These are phyloP conservation scores for Drosophila nannoptera DNA, from an alignment of 1,140 invertebrate genomes.

Conservation along the genomic window DNA sequence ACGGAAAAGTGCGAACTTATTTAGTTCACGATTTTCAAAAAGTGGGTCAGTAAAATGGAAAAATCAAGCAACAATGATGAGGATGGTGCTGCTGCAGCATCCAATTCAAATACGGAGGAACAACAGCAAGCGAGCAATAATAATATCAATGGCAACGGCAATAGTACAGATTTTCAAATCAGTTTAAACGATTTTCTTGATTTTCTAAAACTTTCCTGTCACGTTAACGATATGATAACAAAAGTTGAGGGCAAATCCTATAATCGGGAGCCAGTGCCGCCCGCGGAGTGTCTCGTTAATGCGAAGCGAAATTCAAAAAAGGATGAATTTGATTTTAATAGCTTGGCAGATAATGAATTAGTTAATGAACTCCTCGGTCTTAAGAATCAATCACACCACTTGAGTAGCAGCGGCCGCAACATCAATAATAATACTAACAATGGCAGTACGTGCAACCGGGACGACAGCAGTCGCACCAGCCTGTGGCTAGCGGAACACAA, in stretches of 20 bases:
- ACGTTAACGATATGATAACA: constrained; percentile 77
- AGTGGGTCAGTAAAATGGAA: constrained; percentile 44
- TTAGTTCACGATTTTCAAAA: constrained; percentile 24
- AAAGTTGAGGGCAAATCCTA: constrained; percentile 56
- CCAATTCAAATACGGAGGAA: constrained; percentile 27
- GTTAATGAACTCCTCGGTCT: constrained; percentile 61
- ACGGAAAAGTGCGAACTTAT: constrained; percentile 38
- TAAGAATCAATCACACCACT: constrained; percentile 23
- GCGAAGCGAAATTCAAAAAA: constrained; percentile 55
- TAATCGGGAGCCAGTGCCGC: constrained; percentile 59
- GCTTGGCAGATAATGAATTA: constrained; percentile 60
- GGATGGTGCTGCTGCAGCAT: constrained; percentile 38
- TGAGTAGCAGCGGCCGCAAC: constrained; percentile 4
- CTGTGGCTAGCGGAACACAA: constrained; percentile 33
- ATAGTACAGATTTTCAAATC: constrained; percentile 66
- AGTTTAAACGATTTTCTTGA: constrained; percentile 76
- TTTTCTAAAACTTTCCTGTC: constrained; percentile 77
- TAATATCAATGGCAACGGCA: not conserved
- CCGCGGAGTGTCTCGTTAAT: constrained; percentile 36
- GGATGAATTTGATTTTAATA: constrained; percentile 63
- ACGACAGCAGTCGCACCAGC: constrained; percentile 22
- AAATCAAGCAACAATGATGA: constrained; percentile 46
- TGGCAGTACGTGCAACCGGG: constrained; percentile 16
- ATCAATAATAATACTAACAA: not conserved
- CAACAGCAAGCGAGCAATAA: constrained; percentile 27